A percentile compares a stretch with the other conserved stretches of the same genome.
Evolutionary conservation across 2,888 invertebrate genomes (phyloP).

Genomic region (Noctua comes): DNA sequence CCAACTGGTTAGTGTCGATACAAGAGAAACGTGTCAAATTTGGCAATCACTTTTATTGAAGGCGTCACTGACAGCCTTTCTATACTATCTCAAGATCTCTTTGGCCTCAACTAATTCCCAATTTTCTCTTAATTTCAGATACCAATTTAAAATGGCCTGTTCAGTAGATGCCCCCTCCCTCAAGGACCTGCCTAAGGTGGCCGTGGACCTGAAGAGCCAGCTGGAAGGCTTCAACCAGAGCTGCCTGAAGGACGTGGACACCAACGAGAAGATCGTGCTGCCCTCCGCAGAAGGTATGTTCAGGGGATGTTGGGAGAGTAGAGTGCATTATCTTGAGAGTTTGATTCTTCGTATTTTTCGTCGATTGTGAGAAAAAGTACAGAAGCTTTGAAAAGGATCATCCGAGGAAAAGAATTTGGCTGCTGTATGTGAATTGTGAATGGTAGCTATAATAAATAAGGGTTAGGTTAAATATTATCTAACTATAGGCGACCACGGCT

Average conservation of each 20-base stretch:
- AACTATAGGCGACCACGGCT: neutral
- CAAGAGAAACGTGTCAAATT: neutral
- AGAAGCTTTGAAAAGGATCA: neutral
- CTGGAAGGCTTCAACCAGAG: conserved; percentile 97
- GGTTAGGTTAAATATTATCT: neutral
- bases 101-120: conserved; percentile 17
- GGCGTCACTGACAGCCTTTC: too few relatives aligned
- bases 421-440: neutral
- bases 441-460: neutral
- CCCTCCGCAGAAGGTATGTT: conserved; percentile 97
- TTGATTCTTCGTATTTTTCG: neutral
- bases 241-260: conserved; percentile 96
- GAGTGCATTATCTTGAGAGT: neutral
- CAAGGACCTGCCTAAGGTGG: conserved; percentile 97
- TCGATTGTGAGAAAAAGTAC: neutral
- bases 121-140: conserved; percentile 67
- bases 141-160: conserved; percentile 87
- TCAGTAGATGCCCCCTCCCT: conserved; percentile 93
- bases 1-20: neutral
- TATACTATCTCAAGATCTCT: neutral
- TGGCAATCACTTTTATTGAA: neutral
- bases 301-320: neutral
- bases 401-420: neutral
- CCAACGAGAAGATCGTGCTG: conserved; percentile 97
- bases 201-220: conserved; percentile 96